A percentile compares a stretch with the other conserved stretches of the same genome.
Evolutionary conservation across 2,797 vertebrate species (phyloP).

Genomic region (Neomorphus geoffroyi): DNA sequence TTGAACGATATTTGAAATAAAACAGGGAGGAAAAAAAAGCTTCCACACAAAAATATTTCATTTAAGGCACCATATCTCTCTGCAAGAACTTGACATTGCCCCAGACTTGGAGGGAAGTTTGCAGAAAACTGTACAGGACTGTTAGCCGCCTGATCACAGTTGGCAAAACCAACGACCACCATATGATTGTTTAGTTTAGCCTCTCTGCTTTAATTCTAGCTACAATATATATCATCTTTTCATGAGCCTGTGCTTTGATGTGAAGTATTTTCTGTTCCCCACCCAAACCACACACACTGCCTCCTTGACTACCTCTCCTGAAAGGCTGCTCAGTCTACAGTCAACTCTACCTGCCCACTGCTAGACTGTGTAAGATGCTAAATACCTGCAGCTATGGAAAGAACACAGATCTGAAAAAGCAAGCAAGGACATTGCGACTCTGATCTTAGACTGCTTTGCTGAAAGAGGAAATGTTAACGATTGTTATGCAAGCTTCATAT

Average conservation of each 20-base stretch:
- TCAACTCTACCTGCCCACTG: neutral
- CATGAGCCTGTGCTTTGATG: slow-evolving; percentile 15
- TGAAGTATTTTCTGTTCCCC: neutral
- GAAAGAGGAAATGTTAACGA: rapidly evolving
- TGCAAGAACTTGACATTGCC: neutral
- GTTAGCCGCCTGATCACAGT: neutral
- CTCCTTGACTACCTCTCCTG: neutral
- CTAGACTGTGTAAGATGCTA: neutral
- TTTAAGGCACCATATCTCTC: neutral
- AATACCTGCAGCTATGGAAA: neutral
- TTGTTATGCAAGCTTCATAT: neutral
- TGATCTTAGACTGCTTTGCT: neutral
- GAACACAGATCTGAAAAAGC: neutral
- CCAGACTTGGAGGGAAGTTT: neutral
- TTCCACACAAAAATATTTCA: neutral
- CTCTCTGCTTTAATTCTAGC: neutral
- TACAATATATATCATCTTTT: neutral
- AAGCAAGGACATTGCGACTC: neutral
- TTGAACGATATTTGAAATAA: slow-evolving; percentile 25
- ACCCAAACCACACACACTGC: too few species aligned
- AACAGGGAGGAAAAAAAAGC: neutral
- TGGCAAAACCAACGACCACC: neutral
- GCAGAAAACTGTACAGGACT: neutral
- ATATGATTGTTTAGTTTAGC: neutral
- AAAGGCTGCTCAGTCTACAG: neutral